Conservation (phyloP, 2,888 invertebrate genomes). For the Platycheirus albimanus region DNA sequence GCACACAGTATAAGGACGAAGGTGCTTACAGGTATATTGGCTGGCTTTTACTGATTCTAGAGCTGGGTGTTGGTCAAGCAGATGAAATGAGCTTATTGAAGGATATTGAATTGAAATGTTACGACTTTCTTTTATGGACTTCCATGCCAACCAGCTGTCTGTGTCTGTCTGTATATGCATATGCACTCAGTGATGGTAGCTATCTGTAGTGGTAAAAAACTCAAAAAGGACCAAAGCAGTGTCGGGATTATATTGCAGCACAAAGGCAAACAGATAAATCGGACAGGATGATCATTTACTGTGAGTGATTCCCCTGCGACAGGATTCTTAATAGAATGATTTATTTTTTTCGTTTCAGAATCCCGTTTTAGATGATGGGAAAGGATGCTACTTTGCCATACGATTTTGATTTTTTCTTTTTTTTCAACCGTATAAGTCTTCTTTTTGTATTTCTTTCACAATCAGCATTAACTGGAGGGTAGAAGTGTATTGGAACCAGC, state of each 20-base stretch:
- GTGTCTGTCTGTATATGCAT: too few species aligned
- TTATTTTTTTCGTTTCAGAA: too few species aligned
- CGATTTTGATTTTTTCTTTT: too few species aligned
- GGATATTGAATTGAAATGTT: slow-evolving; percentile 62
- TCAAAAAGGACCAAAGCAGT: not conserved
- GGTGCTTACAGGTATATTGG: slow-evolving; percentile 13
- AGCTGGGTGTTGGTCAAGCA: slow-evolving; percentile 10
- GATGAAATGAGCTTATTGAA: slow-evolving; percentile 56
- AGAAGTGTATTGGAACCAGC: too few species aligned
- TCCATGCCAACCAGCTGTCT: slow-evolving; percentile 21
- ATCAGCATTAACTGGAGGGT: too few species aligned
- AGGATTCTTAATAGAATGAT: too few species aligned
- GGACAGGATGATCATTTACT: slow-evolving; percentile 32
- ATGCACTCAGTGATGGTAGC: not conserved
- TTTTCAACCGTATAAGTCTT: too few species aligned
- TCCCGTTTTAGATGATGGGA: too few species aligned
- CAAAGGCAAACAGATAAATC: slow-evolving; percentile 45
- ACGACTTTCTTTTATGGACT: slow-evolving; percentile 45
- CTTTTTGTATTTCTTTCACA: too few species aligned
- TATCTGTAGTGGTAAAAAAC: not conserved
- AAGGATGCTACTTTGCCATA: not conserved
- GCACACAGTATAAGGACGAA: too few species aligned
- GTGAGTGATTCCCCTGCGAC: slow-evolving; percentile 41
- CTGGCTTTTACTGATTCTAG: slow-evolving; percentile 17
- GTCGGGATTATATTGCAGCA: slow-evolving; percentile 11